Evolutionary conservation across 2,113 vertebrate species (phyloP).

Genomic region (Pelusios castaneus): DNA sequence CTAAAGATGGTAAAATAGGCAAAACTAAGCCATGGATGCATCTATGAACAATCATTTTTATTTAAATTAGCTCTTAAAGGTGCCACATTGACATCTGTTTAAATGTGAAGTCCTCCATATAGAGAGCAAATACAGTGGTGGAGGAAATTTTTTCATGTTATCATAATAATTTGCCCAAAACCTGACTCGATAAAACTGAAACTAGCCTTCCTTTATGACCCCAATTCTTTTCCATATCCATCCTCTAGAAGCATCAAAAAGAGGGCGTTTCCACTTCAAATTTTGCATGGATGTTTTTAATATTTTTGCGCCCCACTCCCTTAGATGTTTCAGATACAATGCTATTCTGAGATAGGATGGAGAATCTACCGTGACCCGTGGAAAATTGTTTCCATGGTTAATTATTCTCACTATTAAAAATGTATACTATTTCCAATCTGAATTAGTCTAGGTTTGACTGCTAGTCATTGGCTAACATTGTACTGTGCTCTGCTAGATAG

Average conservation of each 20-base stretch:
- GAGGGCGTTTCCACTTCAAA: neutral
- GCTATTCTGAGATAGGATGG: neutral
- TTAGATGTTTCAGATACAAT: neutral
- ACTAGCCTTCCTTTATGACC: neutral
- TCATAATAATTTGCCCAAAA: neutral
- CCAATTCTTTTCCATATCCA: neutral
- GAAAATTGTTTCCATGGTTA: neutral
- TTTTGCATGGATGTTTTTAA: neutral
- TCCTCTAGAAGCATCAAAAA: neutral
- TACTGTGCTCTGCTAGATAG: neutral
- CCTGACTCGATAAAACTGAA: neutral
- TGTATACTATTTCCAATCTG: neutral
- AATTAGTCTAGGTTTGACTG: neutral
- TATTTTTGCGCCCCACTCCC: no score
- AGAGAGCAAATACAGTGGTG: neutral
- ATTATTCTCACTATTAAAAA: neutral
- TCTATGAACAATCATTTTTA: neutral
- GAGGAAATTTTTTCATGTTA: neutral
- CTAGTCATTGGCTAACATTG: neutral
- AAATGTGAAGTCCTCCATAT: neutral
- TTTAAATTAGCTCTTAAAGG: neutral
- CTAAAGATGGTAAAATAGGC: constrained; percentile 1
- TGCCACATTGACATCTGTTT: neutral
- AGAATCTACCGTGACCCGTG: neutral
- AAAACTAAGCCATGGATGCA: neutral